Evolutionary conservation across 2,797 vertebrate species (phyloP).

Genomic region (Etheostoma perlongum): DNA sequence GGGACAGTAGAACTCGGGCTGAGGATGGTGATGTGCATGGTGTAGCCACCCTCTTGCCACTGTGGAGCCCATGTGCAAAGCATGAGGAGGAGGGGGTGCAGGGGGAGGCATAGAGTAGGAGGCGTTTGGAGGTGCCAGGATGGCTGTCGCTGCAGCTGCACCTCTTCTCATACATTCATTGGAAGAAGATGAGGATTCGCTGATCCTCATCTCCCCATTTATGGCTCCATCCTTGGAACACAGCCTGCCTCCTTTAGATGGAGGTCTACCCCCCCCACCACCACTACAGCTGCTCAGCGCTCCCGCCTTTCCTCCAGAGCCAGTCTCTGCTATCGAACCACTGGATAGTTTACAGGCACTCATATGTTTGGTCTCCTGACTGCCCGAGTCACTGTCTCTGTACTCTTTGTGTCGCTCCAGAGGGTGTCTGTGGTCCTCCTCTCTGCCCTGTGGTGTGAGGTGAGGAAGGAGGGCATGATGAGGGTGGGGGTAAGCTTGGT

Average conservation of each 20-base stretch:
- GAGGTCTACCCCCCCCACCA: conserved; percentile 76
- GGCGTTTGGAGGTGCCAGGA: conserved; percentile 84
- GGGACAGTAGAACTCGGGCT: conserved; percentile 83
- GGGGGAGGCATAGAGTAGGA: conserved; percentile 91
- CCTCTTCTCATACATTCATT: conserved; percentile 91
- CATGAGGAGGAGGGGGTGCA: conserved; percentile 85
- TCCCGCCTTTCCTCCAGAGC: conserved; percentile 74
- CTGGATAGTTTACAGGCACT: conserved; percentile 89
- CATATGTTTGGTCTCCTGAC: conserved; percentile 86
- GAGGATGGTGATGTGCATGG: conserved; percentile 84
- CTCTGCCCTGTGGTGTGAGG: conserved; percentile 72
- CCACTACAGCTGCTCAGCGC: conserved; percentile 75
- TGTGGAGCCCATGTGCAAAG: conserved; percentile 79
- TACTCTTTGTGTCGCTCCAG: conserved; percentile 89
- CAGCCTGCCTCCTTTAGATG: conserved; percentile 70
- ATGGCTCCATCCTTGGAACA: conserved; percentile 87
- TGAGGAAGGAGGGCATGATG: conserved; percentile 75
- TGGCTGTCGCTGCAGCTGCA: conserved; percentile 78
- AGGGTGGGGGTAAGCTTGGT: conserved; percentile 75
- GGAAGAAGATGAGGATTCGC: conserved; percentile 82
- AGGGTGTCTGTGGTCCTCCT: conserved; percentile 84
- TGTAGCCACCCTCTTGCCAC: conserved; percentile 84
- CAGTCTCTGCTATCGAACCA: conserved; percentile 75
- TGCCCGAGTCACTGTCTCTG: conserved; percentile 82
- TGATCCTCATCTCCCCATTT: conserved; percentile 85